Percentiles rank a stretch among this genome's conserved stretches.
Evolutionary conservation across 2,113 vertebrate species (phyloP).

Genomic region (Semicossyphus pulcher): DNA sequence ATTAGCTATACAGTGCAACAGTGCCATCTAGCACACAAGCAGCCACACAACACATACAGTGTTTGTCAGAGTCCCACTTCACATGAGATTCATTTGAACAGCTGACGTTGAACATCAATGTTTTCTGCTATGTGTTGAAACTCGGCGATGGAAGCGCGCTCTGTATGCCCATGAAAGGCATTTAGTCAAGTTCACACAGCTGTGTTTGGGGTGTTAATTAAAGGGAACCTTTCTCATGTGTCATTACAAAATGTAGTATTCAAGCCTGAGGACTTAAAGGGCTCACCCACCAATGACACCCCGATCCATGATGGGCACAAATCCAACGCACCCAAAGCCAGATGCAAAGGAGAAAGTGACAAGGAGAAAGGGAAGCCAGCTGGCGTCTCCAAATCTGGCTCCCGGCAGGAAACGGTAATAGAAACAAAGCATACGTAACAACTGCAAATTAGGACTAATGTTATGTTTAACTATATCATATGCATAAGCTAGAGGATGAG

Average conservation of each 20-base stretch:
- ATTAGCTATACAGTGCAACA: constrained; percentile 73
- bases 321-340: constrained; percentile 68
- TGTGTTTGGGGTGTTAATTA: too few relatives aligned
- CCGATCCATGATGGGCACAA: constrained; percentile 77
- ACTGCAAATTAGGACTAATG: too few relatives aligned
- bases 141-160: too few relatives aligned
- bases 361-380: constrained; percentile 74
- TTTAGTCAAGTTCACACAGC: too few relatives aligned
- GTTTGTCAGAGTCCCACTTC: background rate
- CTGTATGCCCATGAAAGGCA: too few relatives aligned
- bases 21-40: constrained; percentile 81
- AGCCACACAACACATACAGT: constrained; percentile 8
- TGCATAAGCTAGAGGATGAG: background rate
- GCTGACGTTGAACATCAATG: too few relatives aligned
- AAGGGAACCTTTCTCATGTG: constrained; percentile 1
- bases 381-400: constrained; percentile 56
- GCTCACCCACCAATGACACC: constrained; percentile 24
- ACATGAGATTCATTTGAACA: constrained; percentile 3
- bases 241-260: constrained; percentile 45
- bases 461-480: too few relatives aligned
- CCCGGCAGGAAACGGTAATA: constrained; percentile 68
- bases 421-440: background rate
- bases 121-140: too few relatives aligned
- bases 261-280: constrained; percentile 74
- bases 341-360: constrained; percentile 82